A percentile compares a stretch with the other conserved stretches of the same genome.
These are phyloP conservation scores for Agrotis ipsilon DNA, from an alignment of 2,888 invertebrate genomes.

Conservation along the genomic window DNA sequence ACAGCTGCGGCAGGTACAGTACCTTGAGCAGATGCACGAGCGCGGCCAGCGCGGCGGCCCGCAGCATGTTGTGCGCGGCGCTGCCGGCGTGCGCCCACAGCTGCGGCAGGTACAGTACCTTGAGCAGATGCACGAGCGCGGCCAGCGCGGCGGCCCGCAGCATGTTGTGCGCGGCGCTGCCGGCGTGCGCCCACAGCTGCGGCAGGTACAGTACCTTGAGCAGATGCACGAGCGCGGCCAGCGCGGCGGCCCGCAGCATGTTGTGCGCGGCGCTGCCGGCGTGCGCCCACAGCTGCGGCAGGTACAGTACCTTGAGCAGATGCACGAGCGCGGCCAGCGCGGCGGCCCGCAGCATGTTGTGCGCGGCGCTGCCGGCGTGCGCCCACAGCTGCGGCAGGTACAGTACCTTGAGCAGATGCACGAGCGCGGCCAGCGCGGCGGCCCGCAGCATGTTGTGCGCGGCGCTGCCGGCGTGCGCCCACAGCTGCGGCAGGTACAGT, in stretches of 20 bases:
- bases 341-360: conserved; percentile 85
- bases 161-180: conserved; percentile 96
- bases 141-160: conserved; percentile 97
- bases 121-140: conserved; percentile 96
- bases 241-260: conserved; percentile 11
- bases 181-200: neutral
- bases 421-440: conserved; percentile 96
- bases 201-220: conserved; percentile 1
- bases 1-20: no score
- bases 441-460: conserved; percentile 97
- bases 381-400: conserved; percentile 96
- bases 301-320: conserved; percentile 12
- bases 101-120: conserved; percentile 93
- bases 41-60: conserved; percentile 97
- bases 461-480: conserved; percentile 91
- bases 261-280: conserved; percentile 84
- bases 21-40: conserved; percentile 92
- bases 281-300: conserved; percentile 93
- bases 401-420: conserved; percentile 95
- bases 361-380: conserved; percentile 90
- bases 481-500: conserved; percentile 94
- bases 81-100: conserved; percentile 93
- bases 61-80: conserved; percentile 95
- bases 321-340: conserved; percentile 9
- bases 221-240: conserved; percentile 8